Evolutionary conservation across 2,888 invertebrate genomes (phyloP), one percentile per base, ranked within the genome.

Genomic region (Drosophila yooni): DNA sequence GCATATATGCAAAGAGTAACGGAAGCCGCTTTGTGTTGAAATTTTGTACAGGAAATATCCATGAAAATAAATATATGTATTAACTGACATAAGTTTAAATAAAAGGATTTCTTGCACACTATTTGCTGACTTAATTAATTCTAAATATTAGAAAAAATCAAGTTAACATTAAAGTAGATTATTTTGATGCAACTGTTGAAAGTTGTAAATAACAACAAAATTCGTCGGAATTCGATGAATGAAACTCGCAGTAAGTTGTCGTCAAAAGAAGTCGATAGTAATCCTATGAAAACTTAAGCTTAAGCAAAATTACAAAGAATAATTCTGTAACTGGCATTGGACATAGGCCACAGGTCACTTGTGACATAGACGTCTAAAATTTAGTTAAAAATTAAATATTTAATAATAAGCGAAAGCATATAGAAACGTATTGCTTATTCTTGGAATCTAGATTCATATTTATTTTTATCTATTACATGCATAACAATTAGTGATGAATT

Each of bases 401-500:
- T 25, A 46, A 46, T 3, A 15, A 3, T 46, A 46, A 46, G 46
- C 15, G 7, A 46, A 8, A 3, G 3, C 13, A 7, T 15, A 25
- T 1, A 21, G 2, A 21, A 21, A 43, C n/a, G 0, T 0, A 43
- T 25, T 21, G 3, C 15, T 46, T 1, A 25, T 8, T 46, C 25
- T 15, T 25, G 4, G 15, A 15, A 25, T 15, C 15, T 25, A 46
- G 15, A 25, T 25, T 46, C 21, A 46, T 8, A 15, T 7, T 46
- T 2, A 46, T 15, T 46, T 25, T 2, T 15, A 46, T 8, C 21
- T 68, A 2, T 65, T 60, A 71, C 70, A 66, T 73, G 71, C 70
- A 57, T 65, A 70, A 53, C 83, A 82, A 79, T 88, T 85, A 89
- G 90, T 69, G 71, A 76, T 69, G 76, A 73, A 85, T 62, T 88